Evolutionary conservation across 1,140 invertebrate genomes (phyloP).

Genomic region (Leptopilina boulardi): DNA sequence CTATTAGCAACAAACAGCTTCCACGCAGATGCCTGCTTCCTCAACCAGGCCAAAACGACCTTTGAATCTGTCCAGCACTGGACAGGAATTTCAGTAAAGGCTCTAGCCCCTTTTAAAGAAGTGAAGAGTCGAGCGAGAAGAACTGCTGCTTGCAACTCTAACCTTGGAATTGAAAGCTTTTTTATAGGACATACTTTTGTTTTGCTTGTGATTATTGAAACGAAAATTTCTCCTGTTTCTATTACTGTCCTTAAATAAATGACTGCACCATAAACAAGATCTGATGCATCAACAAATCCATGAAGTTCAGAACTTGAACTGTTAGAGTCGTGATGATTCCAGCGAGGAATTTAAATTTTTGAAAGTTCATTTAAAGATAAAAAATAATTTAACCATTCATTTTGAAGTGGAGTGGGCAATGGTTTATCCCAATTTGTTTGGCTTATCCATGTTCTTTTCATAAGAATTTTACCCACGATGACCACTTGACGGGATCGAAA

Average conservation of each 20-base stretch:
- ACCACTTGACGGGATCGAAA: neutral
- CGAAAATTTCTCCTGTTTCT: neutral
- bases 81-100: neutral
- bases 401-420: neutral
- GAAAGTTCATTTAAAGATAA: constrained; percentile 7
- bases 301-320: neutral
- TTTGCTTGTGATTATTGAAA: constrained; percentile 17
- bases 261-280: neutral
- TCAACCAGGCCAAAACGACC: neutral
- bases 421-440: neutral
- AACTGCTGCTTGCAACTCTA: constrained; percentile 17
- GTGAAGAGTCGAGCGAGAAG: neutral
- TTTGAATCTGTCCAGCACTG: neutral
- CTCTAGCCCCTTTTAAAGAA: neutral
- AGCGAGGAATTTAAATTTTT: neutral
- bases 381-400: neutral
- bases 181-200: constrained; percentile 25
- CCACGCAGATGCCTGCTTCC: neutral
- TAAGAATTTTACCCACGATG: neutral
- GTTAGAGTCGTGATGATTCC: neutral
- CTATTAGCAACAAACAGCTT: neutral
- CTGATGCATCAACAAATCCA: constrained; percentile 33
- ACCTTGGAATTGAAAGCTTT: neutral
- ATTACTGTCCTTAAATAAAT: constrained; percentile 34
- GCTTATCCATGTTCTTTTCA: neutral